A percentile compares a stretch with the other conserved stretches of the same genome.
phyloP scores from a whole-genome alignment of 2,113 vertebrate genomes.

The Myotis brandtii region DNA sequence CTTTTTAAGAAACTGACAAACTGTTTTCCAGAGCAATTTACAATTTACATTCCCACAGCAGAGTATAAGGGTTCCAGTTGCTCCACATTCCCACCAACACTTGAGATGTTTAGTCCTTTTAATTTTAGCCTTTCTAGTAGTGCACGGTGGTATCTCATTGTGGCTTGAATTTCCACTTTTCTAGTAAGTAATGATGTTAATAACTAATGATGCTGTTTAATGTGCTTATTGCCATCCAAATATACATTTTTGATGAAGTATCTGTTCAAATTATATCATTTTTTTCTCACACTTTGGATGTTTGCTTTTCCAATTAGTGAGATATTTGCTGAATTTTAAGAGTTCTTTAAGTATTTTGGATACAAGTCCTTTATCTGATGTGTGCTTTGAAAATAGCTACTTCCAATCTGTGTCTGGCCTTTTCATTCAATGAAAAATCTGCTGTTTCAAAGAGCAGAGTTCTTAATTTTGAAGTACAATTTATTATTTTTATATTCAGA shows the following conservation, averaged over 20 bases:
- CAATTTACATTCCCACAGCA: not conserved
- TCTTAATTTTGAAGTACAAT: not conserved
- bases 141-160: too few species aligned
- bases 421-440: not conserved
- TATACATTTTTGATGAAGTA: not conserved
- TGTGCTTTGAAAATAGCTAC: constrained; percentile 9
- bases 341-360: not conserved
- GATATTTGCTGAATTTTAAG: not conserved
- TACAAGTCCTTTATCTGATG: not conserved
- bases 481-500: not conserved
- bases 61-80: fast-evolving
- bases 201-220: not conserved
- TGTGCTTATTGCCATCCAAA: not conserved
- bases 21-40: not conserved
- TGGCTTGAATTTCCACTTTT: not conserved
- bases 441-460: not conserved
- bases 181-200: not conserved
- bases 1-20: not conserved
- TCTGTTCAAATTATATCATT: not conserved
- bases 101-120: not conserved
- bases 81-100: not conserved
- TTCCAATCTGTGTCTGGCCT: not conserved
- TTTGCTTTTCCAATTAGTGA: constrained; percentile 21
- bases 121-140: not conserved
- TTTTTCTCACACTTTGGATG: not conserved